phyloP scores from a whole-genome alignment of 2,888 invertebrate genomes.

The Morpho achilles region DNA sequence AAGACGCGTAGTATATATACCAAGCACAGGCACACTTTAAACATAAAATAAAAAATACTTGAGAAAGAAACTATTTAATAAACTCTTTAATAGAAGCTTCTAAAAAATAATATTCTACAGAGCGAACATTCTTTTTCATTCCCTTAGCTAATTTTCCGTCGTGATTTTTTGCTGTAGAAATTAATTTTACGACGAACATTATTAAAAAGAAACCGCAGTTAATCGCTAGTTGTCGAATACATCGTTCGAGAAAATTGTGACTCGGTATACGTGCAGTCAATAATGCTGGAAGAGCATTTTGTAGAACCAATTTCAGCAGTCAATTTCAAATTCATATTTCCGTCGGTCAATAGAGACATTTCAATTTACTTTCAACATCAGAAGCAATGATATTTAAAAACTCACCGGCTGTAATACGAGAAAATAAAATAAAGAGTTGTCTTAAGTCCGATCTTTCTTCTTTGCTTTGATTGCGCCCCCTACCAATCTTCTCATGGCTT shows the following conservation, averaged over 20 bases:
- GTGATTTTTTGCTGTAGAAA: neutral
- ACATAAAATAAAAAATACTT: no score
- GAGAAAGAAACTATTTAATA: no score
- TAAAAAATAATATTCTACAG: neutral
- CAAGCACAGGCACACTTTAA: no score
- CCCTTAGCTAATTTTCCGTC: neutral
- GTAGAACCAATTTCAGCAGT: slow-evolving; percentile 24
- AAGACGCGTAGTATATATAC: no score
- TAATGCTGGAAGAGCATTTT: slow-evolving; percentile 20
- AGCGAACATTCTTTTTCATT: neutral
- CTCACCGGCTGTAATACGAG: slow-evolving; percentile 47
- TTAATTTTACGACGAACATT: neutral
- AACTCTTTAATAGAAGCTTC: no score
- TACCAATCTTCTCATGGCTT: slow-evolving; percentile 46
- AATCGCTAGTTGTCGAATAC: slow-evolving; percentile 7
- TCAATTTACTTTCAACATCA: slow-evolving; percentile 39
- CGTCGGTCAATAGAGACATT: slow-evolving; percentile 29
- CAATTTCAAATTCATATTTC: slow-evolving; percentile 27
- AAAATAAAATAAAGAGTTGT: slow-evolving; percentile 43
- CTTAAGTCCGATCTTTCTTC: slow-evolving; percentile 54
- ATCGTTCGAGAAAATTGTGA: slow-evolving; percentile 14
- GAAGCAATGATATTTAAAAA: slow-evolving; percentile 43
- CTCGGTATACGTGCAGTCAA: slow-evolving; percentile 15
- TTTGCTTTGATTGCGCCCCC: slow-evolving; percentile 66
- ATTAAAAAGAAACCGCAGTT: neutral